Percentiles rank a stretch among this genome's conserved stretches.
Evolutionary conservation across 1,140 invertebrate species (phyloP).

Genomic region (Zophobas morio): DNA sequence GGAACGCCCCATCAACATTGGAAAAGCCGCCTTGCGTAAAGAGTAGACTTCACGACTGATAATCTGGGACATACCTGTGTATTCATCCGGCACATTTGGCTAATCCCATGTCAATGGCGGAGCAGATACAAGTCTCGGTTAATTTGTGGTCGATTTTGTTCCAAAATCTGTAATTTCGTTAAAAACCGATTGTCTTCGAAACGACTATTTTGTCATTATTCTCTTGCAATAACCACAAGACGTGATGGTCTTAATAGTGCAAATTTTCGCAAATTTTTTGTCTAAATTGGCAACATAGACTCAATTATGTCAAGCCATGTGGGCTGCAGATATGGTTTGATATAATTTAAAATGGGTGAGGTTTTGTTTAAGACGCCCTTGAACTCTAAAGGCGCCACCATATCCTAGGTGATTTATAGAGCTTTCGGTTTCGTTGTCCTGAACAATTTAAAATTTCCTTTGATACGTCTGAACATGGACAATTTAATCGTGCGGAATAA

Average conservation of each 20-base stretch:
- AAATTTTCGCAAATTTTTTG: too few species aligned
- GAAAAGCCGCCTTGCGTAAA: too few species aligned
- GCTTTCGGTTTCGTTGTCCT: conserved; percentile 21
- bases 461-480: conserved; percentile 1
- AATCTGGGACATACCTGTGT: not conserved
- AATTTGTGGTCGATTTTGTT: not conserved
- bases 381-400: conserved; percentile 45
- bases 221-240: too few species aligned
- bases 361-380: conserved; percentile 39
- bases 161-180: not conserved
- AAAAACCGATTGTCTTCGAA: too few species aligned
- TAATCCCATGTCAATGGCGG: too few species aligned
- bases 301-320: not conserved
- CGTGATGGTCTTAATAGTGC: too few species aligned
- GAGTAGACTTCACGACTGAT: too few species aligned
- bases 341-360: conserved; percentile 46
- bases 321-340: conserved; percentile 31
- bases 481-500: conserved; percentile 33
- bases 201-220: too few species aligned
- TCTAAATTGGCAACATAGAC: too few species aligned
- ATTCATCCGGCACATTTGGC: not conserved
- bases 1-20: not conserved
- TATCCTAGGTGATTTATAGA: conserved; percentile 19
- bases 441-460: conserved; percentile 11
- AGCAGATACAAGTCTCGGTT: too few species aligned